These are phyloP conservation scores for Drosophila multiciliata DNA, from an alignment of 2,888 invertebrate species.

Conservation along the genomic window DNA sequence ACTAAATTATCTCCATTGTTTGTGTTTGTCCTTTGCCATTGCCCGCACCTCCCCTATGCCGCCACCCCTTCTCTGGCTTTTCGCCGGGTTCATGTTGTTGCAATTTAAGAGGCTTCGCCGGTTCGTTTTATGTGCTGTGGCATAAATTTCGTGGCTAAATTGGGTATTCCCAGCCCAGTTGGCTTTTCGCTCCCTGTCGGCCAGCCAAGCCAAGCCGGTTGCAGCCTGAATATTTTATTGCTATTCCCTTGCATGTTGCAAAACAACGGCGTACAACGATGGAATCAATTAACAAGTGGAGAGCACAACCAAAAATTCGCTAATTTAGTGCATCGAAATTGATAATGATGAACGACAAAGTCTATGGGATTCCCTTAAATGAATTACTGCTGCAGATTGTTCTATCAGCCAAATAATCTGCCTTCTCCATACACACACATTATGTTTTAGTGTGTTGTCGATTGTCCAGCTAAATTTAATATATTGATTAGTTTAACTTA, in stretches of 20 bases:
- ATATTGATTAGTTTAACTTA: neutral
- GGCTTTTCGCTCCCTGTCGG: constrained; percentile 36
- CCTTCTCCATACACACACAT: neutral
- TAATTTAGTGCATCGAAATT: constrained; percentile 37
- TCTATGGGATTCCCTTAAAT: neutral
- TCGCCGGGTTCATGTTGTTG: constrained; percentile 25
- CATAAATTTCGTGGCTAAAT: constrained; percentile 76
- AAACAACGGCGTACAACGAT: constrained; percentile 30
- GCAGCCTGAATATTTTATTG: constrained; percentile 62
- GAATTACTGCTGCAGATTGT: neutral
- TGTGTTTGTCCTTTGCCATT: constrained; percentile 62
- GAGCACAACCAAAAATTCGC: neutral
- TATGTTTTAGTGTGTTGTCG: neutral
- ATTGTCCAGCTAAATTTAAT: neutral
- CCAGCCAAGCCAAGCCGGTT: constrained; percentile 7
- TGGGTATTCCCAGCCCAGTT: constrained; percentile 50
- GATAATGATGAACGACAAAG: constrained; percentile 37
- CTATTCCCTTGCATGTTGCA: constrained; percentile 30
- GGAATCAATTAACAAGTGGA: constrained; percentile 66
- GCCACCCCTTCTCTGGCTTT: neutral
- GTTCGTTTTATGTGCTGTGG: constrained; percentile 68
- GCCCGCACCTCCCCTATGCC: neutral
- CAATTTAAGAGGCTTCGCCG: constrained; percentile 50
- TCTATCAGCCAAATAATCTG: neutral
- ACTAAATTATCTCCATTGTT: constrained; percentile 79